Percentiles rank a stretch among this genome's conserved stretches.
Conservation (phyloP, 2,888 invertebrate species). For the Zygogramma bicolorata region DNA sequence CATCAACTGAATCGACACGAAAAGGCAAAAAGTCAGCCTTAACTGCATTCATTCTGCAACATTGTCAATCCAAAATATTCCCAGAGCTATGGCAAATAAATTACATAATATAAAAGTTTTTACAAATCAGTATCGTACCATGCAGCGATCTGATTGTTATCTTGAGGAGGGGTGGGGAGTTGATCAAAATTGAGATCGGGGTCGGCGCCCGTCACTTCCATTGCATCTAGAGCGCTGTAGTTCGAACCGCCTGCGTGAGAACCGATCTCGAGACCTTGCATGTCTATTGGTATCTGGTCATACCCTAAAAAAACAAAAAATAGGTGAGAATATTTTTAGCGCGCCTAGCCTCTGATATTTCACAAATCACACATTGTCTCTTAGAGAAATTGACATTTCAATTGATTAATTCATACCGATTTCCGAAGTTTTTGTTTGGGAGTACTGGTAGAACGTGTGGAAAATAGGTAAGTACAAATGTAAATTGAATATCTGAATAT, state of each 20-base stretch:
- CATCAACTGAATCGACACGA: no score
- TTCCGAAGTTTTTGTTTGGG: no score
- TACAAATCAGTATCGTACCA: conserved; percentile 99
- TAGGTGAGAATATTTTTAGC: no score
- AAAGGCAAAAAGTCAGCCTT: no score
- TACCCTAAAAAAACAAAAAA: conserved; percentile 76
- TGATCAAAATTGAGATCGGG: conserved; percentile 84
- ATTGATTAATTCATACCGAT: no score
- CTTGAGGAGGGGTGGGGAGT: conserved; percentile 85
- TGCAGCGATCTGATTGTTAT: conserved; percentile 92
- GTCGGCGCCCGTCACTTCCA: conserved; percentile 85
- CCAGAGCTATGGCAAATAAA: conserved; percentile 7
- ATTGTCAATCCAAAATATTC: neutral
- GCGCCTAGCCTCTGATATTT: no score
- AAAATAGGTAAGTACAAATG: no score
- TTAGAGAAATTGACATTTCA: no score
- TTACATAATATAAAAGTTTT: conserved; percentile 40
- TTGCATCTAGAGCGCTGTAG: conserved; percentile 86
- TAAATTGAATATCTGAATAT: no score
- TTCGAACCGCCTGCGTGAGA: conserved; percentile 75
- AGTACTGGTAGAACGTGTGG: no score
- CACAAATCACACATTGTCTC: no score
- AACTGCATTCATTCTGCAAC: neutral
- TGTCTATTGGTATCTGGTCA: conserved; percentile 98
- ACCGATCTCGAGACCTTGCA: conserved; percentile 94